Evolutionary conservation across 2,888 invertebrate genomes (phyloP), one percentile per base, ranked within the genome.

Genomic region (Troides aeacus): DNA sequence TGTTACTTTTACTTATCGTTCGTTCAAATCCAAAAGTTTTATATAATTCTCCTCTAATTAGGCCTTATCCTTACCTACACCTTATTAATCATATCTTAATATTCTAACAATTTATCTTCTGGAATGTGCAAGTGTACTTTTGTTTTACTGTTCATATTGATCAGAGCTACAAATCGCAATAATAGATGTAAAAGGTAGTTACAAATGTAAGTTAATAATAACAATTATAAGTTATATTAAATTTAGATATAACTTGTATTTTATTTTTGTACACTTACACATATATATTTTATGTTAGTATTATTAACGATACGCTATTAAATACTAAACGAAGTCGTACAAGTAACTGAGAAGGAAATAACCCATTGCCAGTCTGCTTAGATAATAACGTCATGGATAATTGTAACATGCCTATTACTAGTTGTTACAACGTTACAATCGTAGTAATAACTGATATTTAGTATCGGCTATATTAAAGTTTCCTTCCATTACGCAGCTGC

Each of bases 331-430:
- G 15, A 15, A 46, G 46, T 46, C 15, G 72, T 72, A 74, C 75
- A 77, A 72, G 71, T 75, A 71, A 81, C 76, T 77, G 79, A 81
- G 78, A 78, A 80, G 75, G 84, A 85, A 88, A 87, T 80, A 82
- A 83, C 85, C 82, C 84, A 84, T 82, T 80, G 80, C 82, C 82
- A 82, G 84, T 84, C 81, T 83, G 77, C n/a, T 53, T 53, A 18
- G 53, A 53, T 53, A 53, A 53, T 53, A 53, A 53, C 53, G 53
- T 53, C 46, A 79, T 76, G 77, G 77, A 77, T 85, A 83, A 86
- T 88, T 84, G 88, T 90, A 87, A 90, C 84, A 85, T 81, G 81
- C 75, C 83, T 81, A 91, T 92, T 91, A 91, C 84, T 78, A 79
- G 87, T 86, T 82, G 87, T 84, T 87, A 84, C 81, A 84, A 79